phyloP scores from a whole-genome alignment of 2,888 invertebrate genomes.

The Deilephila elpenor region DNA sequence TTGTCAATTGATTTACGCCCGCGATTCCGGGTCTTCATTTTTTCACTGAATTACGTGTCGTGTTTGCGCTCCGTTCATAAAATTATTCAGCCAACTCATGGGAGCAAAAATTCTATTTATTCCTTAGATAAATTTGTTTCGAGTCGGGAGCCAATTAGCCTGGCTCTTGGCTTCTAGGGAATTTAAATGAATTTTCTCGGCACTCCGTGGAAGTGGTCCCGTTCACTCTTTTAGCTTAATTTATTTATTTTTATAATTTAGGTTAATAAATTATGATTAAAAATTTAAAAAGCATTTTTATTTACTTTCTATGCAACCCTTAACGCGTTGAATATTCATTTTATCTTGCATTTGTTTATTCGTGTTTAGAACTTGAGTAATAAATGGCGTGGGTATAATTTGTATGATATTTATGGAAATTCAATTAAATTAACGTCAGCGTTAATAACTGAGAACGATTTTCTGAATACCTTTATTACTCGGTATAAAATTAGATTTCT shows the following conservation, averaged over 20 bases:
- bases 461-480: too few relatives aligned
- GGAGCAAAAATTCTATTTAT: constrained; percentile 39
- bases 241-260: constrained; percentile 57
- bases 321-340: background rate
- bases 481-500: too few relatives aligned
- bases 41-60: constrained; percentile 4
- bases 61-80: constrained; percentile 32
- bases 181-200: constrained; percentile 51
- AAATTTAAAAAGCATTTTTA: constrained; percentile 27
- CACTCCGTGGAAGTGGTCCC: constrained; percentile 44
- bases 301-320: background rate
- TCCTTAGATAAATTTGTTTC: constrained; percentile 48
- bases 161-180: constrained; percentile 42
- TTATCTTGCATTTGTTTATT: background rate
- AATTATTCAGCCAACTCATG: constrained; percentile 41
- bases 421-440: too few relatives aligned
- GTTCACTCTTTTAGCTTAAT: constrained; percentile 46
- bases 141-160: constrained; percentile 50
- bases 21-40: background rate
- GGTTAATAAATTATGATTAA: constrained; percentile 50
- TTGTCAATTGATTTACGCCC: background rate
- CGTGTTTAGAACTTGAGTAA: too few relatives aligned
- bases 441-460: too few relatives aligned
- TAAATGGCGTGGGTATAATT: too few relatives aligned
- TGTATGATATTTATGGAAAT: too few relatives aligned